Conservation (phyloP, 2,888 invertebrate species). For the Morinoia aosen region DNA sequence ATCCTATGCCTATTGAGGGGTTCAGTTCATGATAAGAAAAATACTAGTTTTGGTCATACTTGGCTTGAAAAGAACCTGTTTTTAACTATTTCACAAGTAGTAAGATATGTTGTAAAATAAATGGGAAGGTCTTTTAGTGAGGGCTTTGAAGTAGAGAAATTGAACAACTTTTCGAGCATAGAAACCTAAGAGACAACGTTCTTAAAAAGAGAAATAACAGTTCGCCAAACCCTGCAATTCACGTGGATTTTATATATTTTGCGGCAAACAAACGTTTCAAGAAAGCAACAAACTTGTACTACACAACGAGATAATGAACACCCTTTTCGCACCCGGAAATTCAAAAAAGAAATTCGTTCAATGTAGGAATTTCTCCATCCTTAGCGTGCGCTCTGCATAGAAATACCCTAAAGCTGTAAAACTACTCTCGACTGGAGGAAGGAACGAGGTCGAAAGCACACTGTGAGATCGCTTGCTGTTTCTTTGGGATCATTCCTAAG, state of each 20-base stretch:
- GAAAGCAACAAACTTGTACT: not conserved
- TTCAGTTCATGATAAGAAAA: too few species aligned
- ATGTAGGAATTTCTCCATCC: not conserved
- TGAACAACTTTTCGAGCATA: not conserved
- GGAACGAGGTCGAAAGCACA: not conserved
- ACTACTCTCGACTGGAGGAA: not conserved
- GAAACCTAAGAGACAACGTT: not conserved
- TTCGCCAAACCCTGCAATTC: not conserved
- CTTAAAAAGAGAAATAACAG: not conserved
- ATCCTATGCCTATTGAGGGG: too few species aligned
- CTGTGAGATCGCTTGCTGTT: slow-evolving; percentile 17
- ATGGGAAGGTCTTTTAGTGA: not conserved
- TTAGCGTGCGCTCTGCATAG: not conserved
- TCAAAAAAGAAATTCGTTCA: not conserved
- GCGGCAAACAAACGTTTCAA: not conserved
- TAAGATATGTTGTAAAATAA: not conserved
- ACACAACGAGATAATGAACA: not conserved
- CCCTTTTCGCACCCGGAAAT: not conserved
- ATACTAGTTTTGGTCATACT: too few species aligned
- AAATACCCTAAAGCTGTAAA: not conserved
- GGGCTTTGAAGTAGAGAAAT: not conserved
- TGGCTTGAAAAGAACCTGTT: too few species aligned
- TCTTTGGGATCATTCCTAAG: slow-evolving; percentile 17
- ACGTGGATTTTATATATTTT: too few species aligned
- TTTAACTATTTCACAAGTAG: too few species aligned